Evolutionary conservation across 2,113 vertebrate genomes (phyloP).

Genomic region (Triplophysa siluroides): DNA sequence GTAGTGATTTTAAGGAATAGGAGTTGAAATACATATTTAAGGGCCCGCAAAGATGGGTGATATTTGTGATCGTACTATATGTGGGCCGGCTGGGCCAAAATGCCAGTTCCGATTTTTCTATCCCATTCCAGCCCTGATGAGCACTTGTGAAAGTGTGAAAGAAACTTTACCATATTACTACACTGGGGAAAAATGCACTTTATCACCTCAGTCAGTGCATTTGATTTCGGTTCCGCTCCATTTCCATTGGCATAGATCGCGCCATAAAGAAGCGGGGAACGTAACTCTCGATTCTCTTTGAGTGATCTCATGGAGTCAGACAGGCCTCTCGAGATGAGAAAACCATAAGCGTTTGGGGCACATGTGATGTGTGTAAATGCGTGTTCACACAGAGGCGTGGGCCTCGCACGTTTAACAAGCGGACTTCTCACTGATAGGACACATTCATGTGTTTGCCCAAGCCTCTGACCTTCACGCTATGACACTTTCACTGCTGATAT

Average conservation of each 20-base stretch:
- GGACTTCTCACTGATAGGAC: constrained; percentile 44
- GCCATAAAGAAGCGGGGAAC: constrained; percentile 48
- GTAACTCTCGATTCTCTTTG: constrained; percentile 59
- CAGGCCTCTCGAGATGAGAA: constrained; percentile 53
- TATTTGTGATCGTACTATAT: too few species aligned
- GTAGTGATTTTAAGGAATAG: too few species aligned
- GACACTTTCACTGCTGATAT: constrained; percentile 67
- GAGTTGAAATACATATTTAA: too few species aligned
- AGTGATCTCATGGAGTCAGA: constrained; percentile 54
- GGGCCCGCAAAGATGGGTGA: too few species aligned
- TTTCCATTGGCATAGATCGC: constrained; percentile 66
- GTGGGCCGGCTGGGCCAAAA: too few species aligned
- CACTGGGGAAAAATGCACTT: constrained; percentile 68
- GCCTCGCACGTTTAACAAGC: constrained; percentile 43
- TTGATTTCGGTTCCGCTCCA: constrained; percentile 65
- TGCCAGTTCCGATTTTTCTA: too few species aligned
- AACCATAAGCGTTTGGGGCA: constrained; percentile 34
- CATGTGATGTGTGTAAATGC: constrained; percentile 39
- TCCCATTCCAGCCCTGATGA: too few species aligned
- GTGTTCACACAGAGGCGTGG: constrained; percentile 2
- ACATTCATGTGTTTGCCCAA: constrained; percentile 54
- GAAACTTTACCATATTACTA: constrained; percentile 57
- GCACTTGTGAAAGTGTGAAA: neutral
- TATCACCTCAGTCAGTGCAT: constrained; percentile 63
- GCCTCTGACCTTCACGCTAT: constrained; percentile 66